Percentiles rank a stretch among this genome's conserved stretches.
Evolutionary conservation across 2,797 vertebrate genomes (phyloP).

Genomic region (Acanthornis magna): DNA sequence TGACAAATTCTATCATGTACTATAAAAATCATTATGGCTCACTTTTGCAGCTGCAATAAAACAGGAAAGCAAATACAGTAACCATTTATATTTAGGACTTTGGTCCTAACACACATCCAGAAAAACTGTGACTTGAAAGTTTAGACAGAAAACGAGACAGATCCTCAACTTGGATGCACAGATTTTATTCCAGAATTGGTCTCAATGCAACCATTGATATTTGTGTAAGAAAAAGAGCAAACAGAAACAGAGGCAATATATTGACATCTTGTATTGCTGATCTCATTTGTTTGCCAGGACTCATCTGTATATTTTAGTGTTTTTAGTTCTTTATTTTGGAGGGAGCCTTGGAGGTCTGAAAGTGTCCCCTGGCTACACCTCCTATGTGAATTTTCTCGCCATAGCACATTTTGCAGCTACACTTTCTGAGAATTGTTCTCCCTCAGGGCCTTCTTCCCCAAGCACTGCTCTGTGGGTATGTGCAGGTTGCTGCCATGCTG

Average conservation of each 20-base stretch:
- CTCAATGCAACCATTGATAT: not conserved
- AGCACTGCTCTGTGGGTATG: fast-evolving
- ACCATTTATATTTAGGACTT: constrained; percentile 36
- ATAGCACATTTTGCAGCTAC: not conserved
- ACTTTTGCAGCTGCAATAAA: constrained; percentile 56
- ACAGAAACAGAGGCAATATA: not conserved
- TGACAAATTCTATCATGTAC: constrained; percentile 59
- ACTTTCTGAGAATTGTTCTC: not conserved
- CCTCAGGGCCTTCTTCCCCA: not conserved
- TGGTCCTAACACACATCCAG: not conserved
- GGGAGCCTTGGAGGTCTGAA: not conserved
- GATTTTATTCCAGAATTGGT: not conserved
- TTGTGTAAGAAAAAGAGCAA: not conserved
- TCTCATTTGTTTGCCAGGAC: not conserved
- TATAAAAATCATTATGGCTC: constrained; percentile 58
- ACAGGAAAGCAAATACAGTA: constrained; percentile 23
- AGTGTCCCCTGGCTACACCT: not conserved
- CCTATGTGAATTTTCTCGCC: not conserved
- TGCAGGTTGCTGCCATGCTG: not conserved
- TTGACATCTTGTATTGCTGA: not conserved
- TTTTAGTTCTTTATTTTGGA: not conserved
- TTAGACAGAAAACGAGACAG: not conserved
- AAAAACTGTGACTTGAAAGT: not conserved
- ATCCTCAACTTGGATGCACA: not conserved
- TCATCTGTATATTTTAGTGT: not conserved